Base-by-base conservation (phyloP, 2,113 vertebrate genomes). In the Leptocoma aspasia region DNA sequence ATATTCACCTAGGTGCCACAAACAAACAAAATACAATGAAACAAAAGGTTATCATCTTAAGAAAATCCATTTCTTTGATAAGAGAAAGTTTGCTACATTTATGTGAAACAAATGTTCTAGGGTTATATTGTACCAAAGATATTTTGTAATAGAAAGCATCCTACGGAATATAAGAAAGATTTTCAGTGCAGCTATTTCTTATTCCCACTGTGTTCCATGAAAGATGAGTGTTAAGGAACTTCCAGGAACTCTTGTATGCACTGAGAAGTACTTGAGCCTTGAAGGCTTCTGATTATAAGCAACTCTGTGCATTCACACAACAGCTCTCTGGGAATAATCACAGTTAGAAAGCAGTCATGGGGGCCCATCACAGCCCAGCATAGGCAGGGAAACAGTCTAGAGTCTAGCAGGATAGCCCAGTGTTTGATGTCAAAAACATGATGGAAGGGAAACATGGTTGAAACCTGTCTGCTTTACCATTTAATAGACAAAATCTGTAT, bases 1-100 rank as follows among this genome's bases (percentile, higher is more conserved):
- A 84, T 99, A 99, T 98, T 99, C 99, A 94, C 99, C 99, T 99
- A 97, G 52, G 49, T 85, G 41, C 44, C 60, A 68, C 64, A 95
- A 79, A 90, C 26, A 95, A 82, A 97, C 44, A 97, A 92, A 97
- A 95, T 60, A 70, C 7, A 92, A 82, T 47, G 15, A 75, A 90
- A 83, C 7, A 76, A 56, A 81, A 82, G 9, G 26, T 82, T 90
- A 84, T 41, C 5, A 52, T 66, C 52, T 80, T 45, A 12, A 90
- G 15, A 37, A 65, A 83, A 19, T 47, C 41, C 6, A 54, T 15
- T 69, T 89, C 24, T 60, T 63, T 52, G 31, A 27, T 26, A 49
- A 56, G 78, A 94, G 15, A 45, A 60, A 61, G 2, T 28, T 78
- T 82, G 13, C 12, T 68, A 42, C 6, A 16, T 53, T 66, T 80